Evolutionary conservation across 2,888 invertebrate species (phyloP), one percentile per base, ranked within the genome.

Genomic region (Andricus quercusramuli): DNA sequence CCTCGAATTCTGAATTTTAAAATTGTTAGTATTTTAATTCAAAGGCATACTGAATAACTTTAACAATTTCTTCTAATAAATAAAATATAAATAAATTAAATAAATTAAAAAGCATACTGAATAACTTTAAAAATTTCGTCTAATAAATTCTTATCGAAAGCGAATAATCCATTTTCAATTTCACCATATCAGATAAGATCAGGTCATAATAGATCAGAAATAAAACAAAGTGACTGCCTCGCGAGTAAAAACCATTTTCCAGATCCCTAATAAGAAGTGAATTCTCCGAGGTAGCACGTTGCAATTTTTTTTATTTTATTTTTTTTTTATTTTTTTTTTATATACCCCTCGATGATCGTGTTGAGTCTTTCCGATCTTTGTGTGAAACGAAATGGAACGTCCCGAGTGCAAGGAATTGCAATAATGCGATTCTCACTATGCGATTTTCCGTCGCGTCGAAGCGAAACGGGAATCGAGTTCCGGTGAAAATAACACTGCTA

Each of bases 351-450:
- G 67, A 68, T 68, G 47, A 25, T 56, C 29, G 25, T 74, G 70
- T 74, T 74, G 32, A 74, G 29, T 32, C 70, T 74, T 32, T 74
- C 32, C 56, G 70, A 74, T 74, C 70, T 74, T 74, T 74, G 70
- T 74, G 70, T 74, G 70, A 74, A 74, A 74, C 70, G 70, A 74
- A 51, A 74, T 74, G 70, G 56, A 74, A 74, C 70, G 51, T 56
- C 70, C 70, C 70, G 70, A 70, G 70, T 29, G 47, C 47, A 47
- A 74, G 70, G 70, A 74, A 74, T 74, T 74, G 29, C 70, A 68
- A 68, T 68, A 68, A 44, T 68, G 41, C 67, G 17, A 74, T 74
- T 70, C 51, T 74, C 51, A 74, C 29, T 74, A 74, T 74, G 56
- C 70, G 70, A 74, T 74, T 74, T 74, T 74, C 51, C 51, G 51